Evolutionary conservation across 2,797 vertebrate genomes (phyloP), one percentile per base, ranked within the genome.

Genomic region (Cynopterus sphinx): DNA sequence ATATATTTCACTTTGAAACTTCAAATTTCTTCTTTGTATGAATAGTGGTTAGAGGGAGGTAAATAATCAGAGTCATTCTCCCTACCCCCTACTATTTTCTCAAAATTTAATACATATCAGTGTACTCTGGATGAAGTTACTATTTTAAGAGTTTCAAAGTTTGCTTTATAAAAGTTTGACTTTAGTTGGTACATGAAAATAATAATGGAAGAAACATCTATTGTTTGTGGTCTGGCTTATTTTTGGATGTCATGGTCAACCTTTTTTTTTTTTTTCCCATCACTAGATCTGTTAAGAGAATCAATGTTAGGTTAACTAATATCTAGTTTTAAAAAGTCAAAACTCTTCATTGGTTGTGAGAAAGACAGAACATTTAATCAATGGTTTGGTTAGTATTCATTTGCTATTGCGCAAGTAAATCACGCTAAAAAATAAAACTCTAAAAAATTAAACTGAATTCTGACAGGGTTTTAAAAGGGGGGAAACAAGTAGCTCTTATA

Each of bases 61-160:
- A 55, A 79, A 83, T 65, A 53, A 89, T 8, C 17, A 24, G 67
- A 73, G 19, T 17, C 28, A 4, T 19, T n/a, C 2, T 33, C 19
- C 13, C 24, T 11, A 9, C 16, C 9, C 28, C 9, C 22, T 77
- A 5, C 15, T 36, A 6, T 5, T 92, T 59, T 97, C 91, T 93
- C 83, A 96, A 96, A 97, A 97, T 97, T 70, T 96, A 97, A 97
- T 97, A 97, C 90, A 86, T 67, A 98, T 94, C 96, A 97, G 31
- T 97, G 78, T 97, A 95, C 93, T 96, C 96, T 96, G 97, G 97
- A 98, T 93, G 87, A 96, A 98, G 96, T 96, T 89, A 96, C 87
- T 97, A 91, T 94, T 95, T 95, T 79, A 96, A 95, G 89, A n/a
- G 85, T 97, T 95, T 86, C 77, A 22, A 81, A 96, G 93, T 96